Percentiles rank a stretch among this genome's conserved stretches.
Evolutionary conservation across 1,140 invertebrate species (phyloP).

Genomic region (Microplitis demolitor): DNA sequence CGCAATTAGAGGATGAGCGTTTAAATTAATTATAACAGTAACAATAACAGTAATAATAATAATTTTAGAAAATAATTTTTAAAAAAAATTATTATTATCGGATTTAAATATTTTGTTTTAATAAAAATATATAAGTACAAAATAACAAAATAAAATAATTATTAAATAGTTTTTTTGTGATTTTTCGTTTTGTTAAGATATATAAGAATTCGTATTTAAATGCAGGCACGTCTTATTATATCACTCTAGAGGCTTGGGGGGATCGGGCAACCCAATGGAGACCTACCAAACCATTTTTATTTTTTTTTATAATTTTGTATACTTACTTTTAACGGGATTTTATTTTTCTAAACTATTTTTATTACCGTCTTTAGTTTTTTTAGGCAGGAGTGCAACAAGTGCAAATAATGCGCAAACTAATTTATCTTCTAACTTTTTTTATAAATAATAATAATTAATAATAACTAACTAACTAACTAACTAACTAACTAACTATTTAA

Average conservation of each 20-base stretch:
- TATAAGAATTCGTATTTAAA: constrained; percentile 47
- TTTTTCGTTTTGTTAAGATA: constrained; percentile 53
- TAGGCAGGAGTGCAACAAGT: constrained; percentile 16
- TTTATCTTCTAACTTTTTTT: background rate
- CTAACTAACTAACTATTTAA: background rate
- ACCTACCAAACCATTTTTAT: constrained; percentile 29
- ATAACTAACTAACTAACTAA: too few relatives aligned
- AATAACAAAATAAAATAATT: constrained; percentile 19
- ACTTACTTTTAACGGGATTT: constrained; percentile 22
- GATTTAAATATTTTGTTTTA: too few relatives aligned
- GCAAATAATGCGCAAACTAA: constrained; percentile 18
- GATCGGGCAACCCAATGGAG: constrained; percentile 27
- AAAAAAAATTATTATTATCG: background rate
- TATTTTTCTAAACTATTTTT: constrained; percentile 3
- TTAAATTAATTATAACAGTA: too few relatives aligned
- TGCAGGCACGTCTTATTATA: constrained; percentile 62
- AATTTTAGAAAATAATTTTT: background rate
- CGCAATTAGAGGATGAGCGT: background rate
- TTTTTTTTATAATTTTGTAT: constrained; percentile 12
- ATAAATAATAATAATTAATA: too few relatives aligned
- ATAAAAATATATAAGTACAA: too few relatives aligned
- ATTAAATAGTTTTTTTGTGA: constrained; percentile 28
- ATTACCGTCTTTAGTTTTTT: background rate
- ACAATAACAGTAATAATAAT: background rate
- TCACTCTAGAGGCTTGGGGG: constrained; percentile 59